These are phyloP conservation scores for Babylonia areolata DNA, from an alignment of 1,140 invertebrate genomes.

Conservation along the genomic window DNA sequence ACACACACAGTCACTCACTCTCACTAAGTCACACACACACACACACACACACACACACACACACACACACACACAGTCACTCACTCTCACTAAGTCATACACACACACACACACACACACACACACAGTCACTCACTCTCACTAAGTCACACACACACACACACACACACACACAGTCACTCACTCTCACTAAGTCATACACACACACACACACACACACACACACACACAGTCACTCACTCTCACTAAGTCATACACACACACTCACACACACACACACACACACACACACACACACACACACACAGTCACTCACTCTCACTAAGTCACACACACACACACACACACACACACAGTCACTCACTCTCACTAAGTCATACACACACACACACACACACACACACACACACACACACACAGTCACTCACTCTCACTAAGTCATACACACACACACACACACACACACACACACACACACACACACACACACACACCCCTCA, in stretches of 20 bases:
- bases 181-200: not conserved
- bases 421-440: too few species aligned
- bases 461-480: too few species aligned
- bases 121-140: not conserved
- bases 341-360: not conserved
- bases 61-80: too few species aligned
- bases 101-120: conserved; percentile 4
- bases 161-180: not conserved
- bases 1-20: too few species aligned
- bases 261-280: conserved; percentile 9
- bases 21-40: not conserved
- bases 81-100: not conserved
- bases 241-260: too few species aligned
- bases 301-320: not conserved
- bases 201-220: conserved; percentile 10
- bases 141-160: not conserved
- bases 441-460: too few species aligned
- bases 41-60: too few species aligned
- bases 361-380: not conserved
- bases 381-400: conserved; percentile 14
- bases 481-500: too few species aligned
- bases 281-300: conserved; percentile 9
- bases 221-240: not conserved
- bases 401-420: not conserved
- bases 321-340: not conserved